Conservation (phyloP, 2,113 vertebrate genomes). For the Mus musculus region DNA sequence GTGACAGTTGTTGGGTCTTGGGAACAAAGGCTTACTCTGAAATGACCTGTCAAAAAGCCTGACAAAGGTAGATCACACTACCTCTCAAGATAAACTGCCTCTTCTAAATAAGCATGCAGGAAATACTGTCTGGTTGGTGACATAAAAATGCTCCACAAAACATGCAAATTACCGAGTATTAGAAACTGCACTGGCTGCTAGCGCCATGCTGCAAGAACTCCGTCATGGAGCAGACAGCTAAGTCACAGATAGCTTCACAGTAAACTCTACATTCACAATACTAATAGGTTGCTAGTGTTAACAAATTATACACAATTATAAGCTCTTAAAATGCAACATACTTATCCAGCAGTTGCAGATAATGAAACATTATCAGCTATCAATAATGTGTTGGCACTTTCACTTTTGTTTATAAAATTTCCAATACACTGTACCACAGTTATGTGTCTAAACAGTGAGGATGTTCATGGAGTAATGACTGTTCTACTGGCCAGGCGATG, state of each 20-base stretch:
- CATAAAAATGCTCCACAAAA: conserved; percentile 96
- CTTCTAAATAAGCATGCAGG: conserved; percentile 95
- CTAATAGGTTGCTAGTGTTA: conserved; percentile 96
- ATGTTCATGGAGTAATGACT: conserved; percentile 95
- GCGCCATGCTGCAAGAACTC: conserved; percentile 94
- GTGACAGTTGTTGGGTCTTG: conserved; percentile 93
- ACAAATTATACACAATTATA: conserved; percentile 96
- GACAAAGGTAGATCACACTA: conserved; percentile 91
- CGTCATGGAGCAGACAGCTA: conserved; percentile 93
- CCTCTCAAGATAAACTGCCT: conserved; percentile 94
- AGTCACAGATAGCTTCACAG: conserved; percentile 96
- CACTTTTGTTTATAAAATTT: conserved; percentile 95
- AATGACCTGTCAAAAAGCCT: conserved; percentile 94
- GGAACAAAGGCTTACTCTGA: conserved; percentile 93
- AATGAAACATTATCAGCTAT: conserved; percentile 96
- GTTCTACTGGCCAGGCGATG: conserved; percentile 94
- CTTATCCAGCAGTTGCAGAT: conserved; percentile 94
- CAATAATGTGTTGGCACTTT: conserved; percentile 95
- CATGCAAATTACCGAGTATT: conserved; percentile 96
- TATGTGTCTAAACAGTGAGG: conserved; percentile 94
- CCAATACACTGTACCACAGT: conserved; percentile 95
- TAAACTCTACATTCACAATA: conserved; percentile 97
- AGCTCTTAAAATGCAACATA: conserved; percentile 96
- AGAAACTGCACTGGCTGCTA: conserved; percentile 94
- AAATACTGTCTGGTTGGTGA: conserved; percentile 95